Evolutionary conservation across 2,113 vertebrate species (phyloP), one percentile per base, ranked within the genome.

Genomic region (Neolamprologus sp.): DNA sequence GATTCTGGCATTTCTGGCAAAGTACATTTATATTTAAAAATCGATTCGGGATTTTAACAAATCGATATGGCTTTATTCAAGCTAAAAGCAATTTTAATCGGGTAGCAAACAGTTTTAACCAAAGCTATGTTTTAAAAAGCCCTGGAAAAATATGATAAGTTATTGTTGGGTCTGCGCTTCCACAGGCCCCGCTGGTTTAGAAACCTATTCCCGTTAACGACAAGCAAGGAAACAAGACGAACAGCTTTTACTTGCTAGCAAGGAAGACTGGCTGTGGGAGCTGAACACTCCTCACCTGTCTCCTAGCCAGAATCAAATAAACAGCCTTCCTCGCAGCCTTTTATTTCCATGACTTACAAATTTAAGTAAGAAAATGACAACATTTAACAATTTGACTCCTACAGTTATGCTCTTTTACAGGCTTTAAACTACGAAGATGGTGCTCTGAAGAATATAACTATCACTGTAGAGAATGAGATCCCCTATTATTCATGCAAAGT

Each of bases 391-490:
- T 58, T 58, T 58, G 55, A 58, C 55, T 58, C 55, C 55, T 28
- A 58, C 55, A 63, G 9, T 35, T 63, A 63, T 63, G 6, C 58
- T 35, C 28, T 83, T 81, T 83, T 78, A 40, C 58, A 96, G 96
- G 21, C 5, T 2, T 85, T 95, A 68, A 85, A 95, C 87, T 95
- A 87, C 7, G 95, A 96, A 54, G 51, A 80, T 0, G 51, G 40
- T 42, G 4, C 31, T 1, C 2, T n/a, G 26, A 88, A 73, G 84
- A 94, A 93, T 16, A 1, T 96, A 17, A 91, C 11, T 1, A 63
- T 96, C 82, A 88, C 60, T 9, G 93, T 94, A 10, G 71, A 93
- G 49, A 96, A 97, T 31, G 91, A 94, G 26, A 83, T 85, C 0
- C 81, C 87, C 9, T 95, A 85, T 81, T 84, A 86, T 55, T 55